These are phyloP conservation scores for Formica selysi DNA, from an alignment of 1,140 invertebrate genomes.

Conservation along the genomic window DNA sequence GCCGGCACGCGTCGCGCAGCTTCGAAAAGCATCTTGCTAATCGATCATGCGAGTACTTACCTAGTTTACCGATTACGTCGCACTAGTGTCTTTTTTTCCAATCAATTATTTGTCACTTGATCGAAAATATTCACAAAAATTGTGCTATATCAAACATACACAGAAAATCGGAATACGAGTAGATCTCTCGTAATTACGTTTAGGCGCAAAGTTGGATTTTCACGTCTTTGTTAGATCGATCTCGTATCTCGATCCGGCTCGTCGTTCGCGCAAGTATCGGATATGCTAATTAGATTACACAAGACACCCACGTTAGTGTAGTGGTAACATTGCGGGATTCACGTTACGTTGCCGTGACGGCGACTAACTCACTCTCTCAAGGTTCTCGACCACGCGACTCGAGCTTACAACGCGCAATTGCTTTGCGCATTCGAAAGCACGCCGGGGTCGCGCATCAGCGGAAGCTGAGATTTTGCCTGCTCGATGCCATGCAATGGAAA, in stretches of 20 bases:
- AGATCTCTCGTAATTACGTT: not conserved
- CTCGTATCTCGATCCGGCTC: not conserved
- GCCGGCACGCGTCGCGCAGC: slow-evolving; percentile 18
- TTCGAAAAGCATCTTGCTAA: not conserved
- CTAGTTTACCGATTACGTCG: not conserved
- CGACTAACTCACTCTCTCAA: slow-evolving; percentile 70
- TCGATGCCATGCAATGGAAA: not conserved
- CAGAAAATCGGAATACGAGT: not conserved
- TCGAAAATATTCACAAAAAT: slow-evolving; percentile 20
- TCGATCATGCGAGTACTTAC: slow-evolving; percentile 29
- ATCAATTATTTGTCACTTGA: not conserved
- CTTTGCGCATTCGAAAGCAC: slow-evolving; percentile 67
- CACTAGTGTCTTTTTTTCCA: not conserved
- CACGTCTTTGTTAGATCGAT: not conserved
- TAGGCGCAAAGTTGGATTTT: not conserved
- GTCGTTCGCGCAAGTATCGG: not conserved
- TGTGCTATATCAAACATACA: not conserved
- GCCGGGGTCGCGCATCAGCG: slow-evolving; percentile 27
- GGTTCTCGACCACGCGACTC: slow-evolving; percentile 71
- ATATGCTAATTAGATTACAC: not conserved
- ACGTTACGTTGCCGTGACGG: slow-evolving; percentile 71
- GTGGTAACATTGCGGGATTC: slow-evolving; percentile 52
- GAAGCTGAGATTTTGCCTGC: slow-evolving; percentile 37
- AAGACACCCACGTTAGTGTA: not conserved
- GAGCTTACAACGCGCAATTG: slow-evolving; percentile 67